Conservation (phyloP, 2,113 vertebrate genomes). For the Ochotona curzoniae region DNA sequence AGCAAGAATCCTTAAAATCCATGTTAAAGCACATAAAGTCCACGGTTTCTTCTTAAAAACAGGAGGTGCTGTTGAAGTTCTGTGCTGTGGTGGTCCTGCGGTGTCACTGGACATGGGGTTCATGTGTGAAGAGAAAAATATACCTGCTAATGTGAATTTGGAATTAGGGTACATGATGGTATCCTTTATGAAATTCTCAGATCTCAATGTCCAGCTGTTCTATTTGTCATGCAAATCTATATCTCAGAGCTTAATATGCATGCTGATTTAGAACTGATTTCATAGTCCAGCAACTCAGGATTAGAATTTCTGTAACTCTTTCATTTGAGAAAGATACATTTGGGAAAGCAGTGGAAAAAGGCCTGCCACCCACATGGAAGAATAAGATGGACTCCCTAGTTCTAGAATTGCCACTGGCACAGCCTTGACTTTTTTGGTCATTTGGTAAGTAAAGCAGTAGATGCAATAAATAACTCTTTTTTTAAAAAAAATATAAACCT, state of each 20-base stretch:
- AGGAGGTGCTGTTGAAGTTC: background rate
- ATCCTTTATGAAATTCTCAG: background rate
- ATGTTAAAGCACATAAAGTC: background rate
- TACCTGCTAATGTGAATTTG: background rate
- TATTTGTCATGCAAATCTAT: background rate
- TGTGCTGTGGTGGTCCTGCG: background rate
- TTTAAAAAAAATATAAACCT: too few species aligned
- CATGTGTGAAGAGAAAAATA: background rate
- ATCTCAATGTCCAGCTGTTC: background rate
- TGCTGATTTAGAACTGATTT: background rate
- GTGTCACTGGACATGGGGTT: background rate
- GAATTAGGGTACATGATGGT: background rate
- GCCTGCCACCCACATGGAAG: too few species aligned
- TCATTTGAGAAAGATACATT: background rate
- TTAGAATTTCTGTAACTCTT: background rate
- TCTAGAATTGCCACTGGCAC: too few species aligned
- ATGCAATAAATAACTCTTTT: too few species aligned
- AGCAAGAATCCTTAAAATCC: background rate
- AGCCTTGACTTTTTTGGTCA: too few species aligned
- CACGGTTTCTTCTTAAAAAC: background rate
- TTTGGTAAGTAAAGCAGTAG: too few species aligned
- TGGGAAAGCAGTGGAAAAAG: too few species aligned
- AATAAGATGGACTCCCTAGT: too few species aligned
- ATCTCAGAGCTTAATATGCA: background rate
- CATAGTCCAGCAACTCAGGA: background rate